These are phyloP conservation scores for Tetragonula clypearis DNA, from an alignment of 1,140 invertebrate species.

Conservation along the genomic window DNA sequence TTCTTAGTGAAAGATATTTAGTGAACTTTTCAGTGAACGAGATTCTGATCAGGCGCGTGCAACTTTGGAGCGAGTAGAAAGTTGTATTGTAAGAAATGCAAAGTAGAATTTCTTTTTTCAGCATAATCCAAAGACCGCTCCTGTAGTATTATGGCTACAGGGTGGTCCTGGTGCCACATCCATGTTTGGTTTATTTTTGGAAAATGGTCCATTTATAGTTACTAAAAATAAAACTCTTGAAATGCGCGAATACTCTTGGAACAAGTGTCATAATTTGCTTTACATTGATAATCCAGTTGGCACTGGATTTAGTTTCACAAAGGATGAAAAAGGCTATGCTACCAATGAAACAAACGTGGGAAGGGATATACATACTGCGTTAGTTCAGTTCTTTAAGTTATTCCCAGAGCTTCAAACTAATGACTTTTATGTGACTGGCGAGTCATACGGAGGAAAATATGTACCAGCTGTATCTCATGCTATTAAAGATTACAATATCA, in stretches of 20 bases:
- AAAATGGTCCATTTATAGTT: constrained; percentile 90
- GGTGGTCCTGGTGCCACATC: constrained; percentile 92
- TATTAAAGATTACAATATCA: constrained; percentile 87
- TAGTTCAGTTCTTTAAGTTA: constrained; percentile 88
- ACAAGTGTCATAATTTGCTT: constrained; percentile 87
- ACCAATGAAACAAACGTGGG: constrained; percentile 86
- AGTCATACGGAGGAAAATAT: constrained; percentile 94
- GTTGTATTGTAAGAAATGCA: background rate
- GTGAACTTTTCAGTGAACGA: no score
- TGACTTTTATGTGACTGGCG: constrained; percentile 91
- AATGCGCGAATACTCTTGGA: constrained; percentile 88
- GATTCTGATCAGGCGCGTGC: background rate
- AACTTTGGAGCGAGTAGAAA: background rate
- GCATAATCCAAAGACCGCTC: constrained; percentile 82
- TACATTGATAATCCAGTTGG: constrained; percentile 95
- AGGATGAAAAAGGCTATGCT: constrained; percentile 84
- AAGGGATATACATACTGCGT: constrained; percentile 84
- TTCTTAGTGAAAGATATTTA: background rate
- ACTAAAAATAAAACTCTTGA: constrained; percentile 83
- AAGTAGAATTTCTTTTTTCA: constrained; percentile 49
- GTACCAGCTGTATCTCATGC: constrained; percentile 90
- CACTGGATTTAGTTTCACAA: constrained; percentile 90
- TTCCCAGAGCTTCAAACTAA: constrained; percentile 86
- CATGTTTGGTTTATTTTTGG: constrained; percentile 90
- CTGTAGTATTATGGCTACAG: constrained; percentile 93